Conservation (phyloP, 2,113 vertebrate species). For the Hyperopisus bebe region DNA sequence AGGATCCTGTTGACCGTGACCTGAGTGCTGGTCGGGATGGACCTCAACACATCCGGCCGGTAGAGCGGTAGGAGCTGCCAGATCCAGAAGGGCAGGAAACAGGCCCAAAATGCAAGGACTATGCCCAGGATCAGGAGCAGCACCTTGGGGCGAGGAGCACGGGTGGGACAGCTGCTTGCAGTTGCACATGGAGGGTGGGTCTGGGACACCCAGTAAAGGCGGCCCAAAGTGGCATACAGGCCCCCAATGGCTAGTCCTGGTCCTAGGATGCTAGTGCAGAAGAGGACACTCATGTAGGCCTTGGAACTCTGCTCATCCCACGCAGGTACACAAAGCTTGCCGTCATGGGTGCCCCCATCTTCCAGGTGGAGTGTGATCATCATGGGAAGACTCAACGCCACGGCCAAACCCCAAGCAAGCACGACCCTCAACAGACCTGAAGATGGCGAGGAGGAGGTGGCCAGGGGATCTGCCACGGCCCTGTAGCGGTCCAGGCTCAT, state of each 20-base stretch:
- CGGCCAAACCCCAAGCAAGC: constrained; percentile 67
- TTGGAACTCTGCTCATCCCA: constrained; percentile 74
- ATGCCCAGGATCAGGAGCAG: constrained; percentile 71
- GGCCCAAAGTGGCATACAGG: constrained; percentile 64
- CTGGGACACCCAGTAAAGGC: constrained; percentile 75
- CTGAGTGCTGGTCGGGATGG: constrained; percentile 64
- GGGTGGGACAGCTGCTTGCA: constrained; percentile 50
- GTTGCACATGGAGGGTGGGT: constrained; percentile 58
- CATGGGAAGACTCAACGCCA: constrained; percentile 71
- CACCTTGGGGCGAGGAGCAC: constrained; percentile 70
- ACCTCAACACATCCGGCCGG: constrained; percentile 58
- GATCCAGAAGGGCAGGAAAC: constrained; percentile 77
- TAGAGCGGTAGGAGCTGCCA: constrained; percentile 76
- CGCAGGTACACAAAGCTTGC: constrained; percentile 65
- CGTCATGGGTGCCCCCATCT: constrained; percentile 61
- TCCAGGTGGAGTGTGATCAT: constrained; percentile 75
- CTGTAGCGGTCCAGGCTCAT: constrained; percentile 73
- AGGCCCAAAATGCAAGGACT: constrained; percentile 74
- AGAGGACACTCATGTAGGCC: constrained; percentile 67
- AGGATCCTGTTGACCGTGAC: constrained; percentile 72
- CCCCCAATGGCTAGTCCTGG: constrained; percentile 70
- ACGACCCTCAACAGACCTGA: constrained; percentile 59
- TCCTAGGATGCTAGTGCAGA: constrained; percentile 73
- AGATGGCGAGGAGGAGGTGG: constrained; percentile 58
- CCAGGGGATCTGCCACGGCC: constrained; percentile 66